These are phyloP conservation scores for Phylloscopus trochiloides DNA, from an alignment of 2,113 vertebrate genomes.

Conservation along the genomic window DNA sequence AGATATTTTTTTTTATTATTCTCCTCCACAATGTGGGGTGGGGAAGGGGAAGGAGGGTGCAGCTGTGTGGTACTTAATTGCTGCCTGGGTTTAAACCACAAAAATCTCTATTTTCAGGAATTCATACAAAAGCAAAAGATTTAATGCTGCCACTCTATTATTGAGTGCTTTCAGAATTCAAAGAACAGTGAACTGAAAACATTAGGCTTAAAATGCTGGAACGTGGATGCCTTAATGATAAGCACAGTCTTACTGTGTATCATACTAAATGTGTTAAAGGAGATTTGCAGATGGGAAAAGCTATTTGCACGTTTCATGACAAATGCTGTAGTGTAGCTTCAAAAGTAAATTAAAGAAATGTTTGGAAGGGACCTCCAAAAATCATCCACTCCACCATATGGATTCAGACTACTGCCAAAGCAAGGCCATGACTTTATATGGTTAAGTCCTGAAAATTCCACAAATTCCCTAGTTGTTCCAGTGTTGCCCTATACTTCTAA, in stretches of 20 bases:
- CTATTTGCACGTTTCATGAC: neutral
- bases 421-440: neutral
- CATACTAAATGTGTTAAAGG: neutral
- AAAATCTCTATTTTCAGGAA: constrained; percentile 15
- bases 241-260: neutral
- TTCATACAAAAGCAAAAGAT: neutral
- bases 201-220: neutral
- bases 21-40: neutral
- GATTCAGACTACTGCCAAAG: neutral
- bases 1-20: neutral
- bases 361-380: neutral
- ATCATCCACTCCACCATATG: neutral
- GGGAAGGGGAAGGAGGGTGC: neutral
- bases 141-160: constrained; percentile 10
- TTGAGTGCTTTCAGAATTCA: constrained; percentile 21
- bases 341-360: neutral
- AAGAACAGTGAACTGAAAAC: constrained; percentile 13
- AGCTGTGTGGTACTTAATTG: neutral
- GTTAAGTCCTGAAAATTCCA: neutral
- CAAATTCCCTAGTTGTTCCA: neutral
- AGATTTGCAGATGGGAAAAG: neutral
- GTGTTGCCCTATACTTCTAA: neutral
- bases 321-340: neutral
- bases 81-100: neutral
- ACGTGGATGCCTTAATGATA: neutral